Evolutionary conservation across 2,113 vertebrate genomes (phyloP).

Genomic region (Ceyx cyanopectus): DNA sequence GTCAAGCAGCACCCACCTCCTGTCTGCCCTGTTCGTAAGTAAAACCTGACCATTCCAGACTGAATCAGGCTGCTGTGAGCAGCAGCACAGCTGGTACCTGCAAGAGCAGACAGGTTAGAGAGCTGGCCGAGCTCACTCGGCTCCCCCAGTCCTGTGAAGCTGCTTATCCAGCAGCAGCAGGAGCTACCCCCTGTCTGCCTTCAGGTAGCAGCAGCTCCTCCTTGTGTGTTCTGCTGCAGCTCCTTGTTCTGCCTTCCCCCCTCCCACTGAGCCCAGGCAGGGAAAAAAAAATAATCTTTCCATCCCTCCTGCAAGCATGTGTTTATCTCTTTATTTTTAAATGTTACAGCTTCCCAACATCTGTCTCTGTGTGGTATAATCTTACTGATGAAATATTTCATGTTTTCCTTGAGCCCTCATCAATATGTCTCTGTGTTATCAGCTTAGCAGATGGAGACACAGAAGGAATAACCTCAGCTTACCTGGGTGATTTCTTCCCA

Average conservation of each 20-base stretch:
- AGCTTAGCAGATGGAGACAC: slow-evolving; percentile 82
- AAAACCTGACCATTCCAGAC: neutral
- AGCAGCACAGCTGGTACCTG: rapidly evolving
- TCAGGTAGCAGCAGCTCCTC: slow-evolving; percentile 48
- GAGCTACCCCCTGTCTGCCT: slow-evolving; percentile 45
- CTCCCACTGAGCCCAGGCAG: neutral
- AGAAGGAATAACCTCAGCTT: slow-evolving; percentile 76
- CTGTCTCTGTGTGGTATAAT: slow-evolving; percentile 86
- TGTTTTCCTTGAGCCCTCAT: slow-evolving; percentile 85
- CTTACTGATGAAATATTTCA: slow-evolving; percentile 87
- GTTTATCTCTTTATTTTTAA: slow-evolving; percentile 86
- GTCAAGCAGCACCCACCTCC: neutral
- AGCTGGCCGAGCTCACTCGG: neutral
- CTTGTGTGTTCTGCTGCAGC: neutral
- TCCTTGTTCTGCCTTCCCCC: neutral
- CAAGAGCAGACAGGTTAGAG: neutral
- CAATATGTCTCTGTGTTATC: slow-evolving; percentile 85
- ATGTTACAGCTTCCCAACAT: slow-evolving; percentile 86
- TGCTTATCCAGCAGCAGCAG: neutral
- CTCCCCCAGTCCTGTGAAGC: neutral
- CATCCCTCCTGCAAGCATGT: slow-evolving; percentile 77
- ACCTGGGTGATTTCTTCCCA: slow-evolving; percentile 76
- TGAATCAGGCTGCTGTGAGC: neutral
- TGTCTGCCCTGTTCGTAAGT: neutral
- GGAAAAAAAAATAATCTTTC: slow-evolving; percentile 62